phyloP scores from a whole-genome alignment of 92 coral and sea anemone genomes.

The Actinernus sp. region DNA sequence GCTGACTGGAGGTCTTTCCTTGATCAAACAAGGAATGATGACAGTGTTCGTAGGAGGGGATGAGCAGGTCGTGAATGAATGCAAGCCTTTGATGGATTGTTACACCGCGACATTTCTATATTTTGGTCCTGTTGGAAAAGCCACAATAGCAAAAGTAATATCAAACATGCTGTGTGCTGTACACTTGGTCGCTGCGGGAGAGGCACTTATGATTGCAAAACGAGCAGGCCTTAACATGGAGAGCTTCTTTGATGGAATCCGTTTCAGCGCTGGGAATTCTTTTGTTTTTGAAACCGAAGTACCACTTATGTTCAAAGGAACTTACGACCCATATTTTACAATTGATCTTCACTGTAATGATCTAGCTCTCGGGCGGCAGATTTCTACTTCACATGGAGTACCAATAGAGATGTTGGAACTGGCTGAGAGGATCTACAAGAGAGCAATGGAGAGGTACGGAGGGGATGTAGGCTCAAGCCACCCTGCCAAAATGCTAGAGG shows the following conservation, averaged over 20 bases:
- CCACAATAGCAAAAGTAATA: constrained; percentile 78
- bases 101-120: constrained; percentile 50
- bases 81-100: constrained; percentile 59
- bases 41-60: constrained; percentile 81
- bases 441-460: constrained; percentile 66
- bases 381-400: constrained; percentile 55
- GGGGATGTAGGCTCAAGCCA: constrained; percentile 49
- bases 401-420: constrained; percentile 42
- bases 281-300: constrained; percentile 82
- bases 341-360: constrained; percentile 85
- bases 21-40: constrained; percentile 68
- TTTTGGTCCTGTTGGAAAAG: constrained; percentile 69
- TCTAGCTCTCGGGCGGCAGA: constrained; percentile 65
- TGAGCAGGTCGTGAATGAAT: constrained; percentile 41
- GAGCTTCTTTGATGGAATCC: constrained; percentile 77
- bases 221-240: constrained; percentile 64
- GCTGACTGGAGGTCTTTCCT: constrained; percentile 75
- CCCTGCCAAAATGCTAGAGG: constrained; percentile 67
- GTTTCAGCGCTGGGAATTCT: constrained; percentile 81
- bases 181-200: constrained; percentile 66
- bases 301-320: constrained; percentile 81
- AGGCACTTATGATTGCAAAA: constrained; percentile 75
- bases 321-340: constrained; percentile 76
- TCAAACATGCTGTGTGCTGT: constrained; percentile 85
- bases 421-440: constrained; percentile 59